These are phyloP conservation scores for Eristalis pertinax DNA, from an alignment of 2,888 invertebrate species.

Conservation along the genomic window DNA sequence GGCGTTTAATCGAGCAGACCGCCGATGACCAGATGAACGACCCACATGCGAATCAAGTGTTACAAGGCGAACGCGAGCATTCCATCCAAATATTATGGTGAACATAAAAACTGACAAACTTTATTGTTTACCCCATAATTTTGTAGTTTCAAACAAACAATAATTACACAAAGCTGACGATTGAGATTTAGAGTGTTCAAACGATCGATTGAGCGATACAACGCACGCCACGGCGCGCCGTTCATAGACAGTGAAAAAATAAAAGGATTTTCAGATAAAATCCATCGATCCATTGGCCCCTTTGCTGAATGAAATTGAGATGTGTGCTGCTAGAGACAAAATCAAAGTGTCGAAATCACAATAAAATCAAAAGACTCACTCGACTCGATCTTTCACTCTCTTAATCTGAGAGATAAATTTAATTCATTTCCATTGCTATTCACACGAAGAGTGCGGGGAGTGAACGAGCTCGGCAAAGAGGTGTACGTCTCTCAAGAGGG, in stretches of 20 bases:
- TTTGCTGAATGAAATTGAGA: not conserved
- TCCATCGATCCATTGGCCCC: not conserved
- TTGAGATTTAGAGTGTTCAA: constrained; percentile 6
- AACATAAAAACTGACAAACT: not conserved
- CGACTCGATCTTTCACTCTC: not conserved
- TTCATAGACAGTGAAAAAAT: not conserved
- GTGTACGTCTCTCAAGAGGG: not conserved
- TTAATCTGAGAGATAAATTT: not conserved
- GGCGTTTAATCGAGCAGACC: not conserved
- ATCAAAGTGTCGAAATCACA: no score
- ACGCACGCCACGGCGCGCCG: not conserved
- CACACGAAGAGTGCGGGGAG: not conserved
- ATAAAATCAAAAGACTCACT: not conserved
- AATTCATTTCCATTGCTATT: not conserved
- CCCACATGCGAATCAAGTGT: not conserved
- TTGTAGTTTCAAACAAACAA: not conserved
- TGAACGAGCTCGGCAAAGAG: no score
- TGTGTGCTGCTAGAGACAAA: not conserved
- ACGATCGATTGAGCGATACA: constrained; percentile 30
- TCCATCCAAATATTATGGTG: not conserved
- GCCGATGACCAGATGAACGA: not conserved
- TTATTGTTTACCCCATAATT: constrained; percentile 4
- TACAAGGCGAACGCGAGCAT: not conserved
- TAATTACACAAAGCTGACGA: not conserved
- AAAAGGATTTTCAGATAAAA: not conserved